Conservation (phyloP, 1,140 invertebrate genomes). For the Calephelis nemesis region DNA sequence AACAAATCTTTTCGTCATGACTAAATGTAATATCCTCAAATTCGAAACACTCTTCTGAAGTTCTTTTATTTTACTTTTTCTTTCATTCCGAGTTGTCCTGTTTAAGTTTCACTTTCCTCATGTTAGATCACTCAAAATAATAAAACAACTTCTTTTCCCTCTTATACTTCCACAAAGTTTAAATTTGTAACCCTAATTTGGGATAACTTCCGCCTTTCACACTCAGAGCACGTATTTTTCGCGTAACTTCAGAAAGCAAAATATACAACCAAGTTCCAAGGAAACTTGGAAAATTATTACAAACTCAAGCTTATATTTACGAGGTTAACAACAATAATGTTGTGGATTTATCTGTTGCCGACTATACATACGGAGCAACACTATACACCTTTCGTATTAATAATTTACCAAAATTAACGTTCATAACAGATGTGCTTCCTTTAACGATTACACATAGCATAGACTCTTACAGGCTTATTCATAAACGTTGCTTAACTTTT, state of each 20-base stretch:
- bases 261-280: constrained; percentile 30
- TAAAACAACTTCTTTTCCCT: constrained; percentile 21
- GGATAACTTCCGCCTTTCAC: constrained; percentile 26
- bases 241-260: constrained; percentile 37
- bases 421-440: too few species aligned
- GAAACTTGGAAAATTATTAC: constrained; percentile 33
- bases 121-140: constrained; percentile 1
- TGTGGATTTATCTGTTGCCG: constrained; percentile 13
- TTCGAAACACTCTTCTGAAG: too few species aligned
- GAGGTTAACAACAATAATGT: constrained; percentile 38
- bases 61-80: background rate
- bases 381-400: background rate
- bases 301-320: constrained; percentile 31
- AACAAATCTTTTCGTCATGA: too few species aligned
- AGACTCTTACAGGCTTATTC: too few species aligned
- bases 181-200: constrained; percentile 39
- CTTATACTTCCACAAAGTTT: constrained; percentile 31
- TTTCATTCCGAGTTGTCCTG: background rate
- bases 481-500: too few species aligned
- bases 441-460: too few species aligned
- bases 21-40: too few species aligned
- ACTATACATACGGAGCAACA: background rate
- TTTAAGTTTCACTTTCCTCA: background rate
- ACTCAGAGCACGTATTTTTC: constrained; percentile 39
- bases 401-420: background rate